Percentiles rank a stretch among this genome's conserved stretches.
Evolutionary conservation across 35 echinoderm and acorn worm genomes (phyloP).

Genomic region (Chiridota heheva): DNA sequence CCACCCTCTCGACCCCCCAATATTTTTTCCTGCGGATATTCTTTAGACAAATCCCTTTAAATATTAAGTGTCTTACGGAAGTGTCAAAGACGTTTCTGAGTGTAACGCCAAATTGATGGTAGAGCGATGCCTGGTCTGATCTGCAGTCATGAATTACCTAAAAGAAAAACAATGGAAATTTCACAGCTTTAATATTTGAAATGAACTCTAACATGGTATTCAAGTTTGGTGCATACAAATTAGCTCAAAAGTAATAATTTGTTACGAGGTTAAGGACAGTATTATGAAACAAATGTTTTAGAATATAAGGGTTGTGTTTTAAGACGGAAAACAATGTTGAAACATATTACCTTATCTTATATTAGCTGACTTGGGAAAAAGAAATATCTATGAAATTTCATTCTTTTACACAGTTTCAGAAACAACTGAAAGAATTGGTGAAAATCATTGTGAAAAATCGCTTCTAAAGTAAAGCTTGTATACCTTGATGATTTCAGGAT

Average conservation of each 20-base stretch:
- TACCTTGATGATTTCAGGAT: conserved; percentile 32
- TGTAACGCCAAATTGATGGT: conserved; percentile 46
- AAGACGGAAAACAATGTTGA: not conserved
- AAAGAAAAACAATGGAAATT: conserved; percentile 1
- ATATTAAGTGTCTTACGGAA: too few relatives aligned
- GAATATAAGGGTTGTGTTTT: not conserved
- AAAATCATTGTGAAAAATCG: not conserved
- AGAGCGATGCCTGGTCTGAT: conserved; percentile 50
- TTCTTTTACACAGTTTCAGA: not conserved
- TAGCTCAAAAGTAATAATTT: not conserved
- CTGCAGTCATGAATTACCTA: conserved; percentile 74
- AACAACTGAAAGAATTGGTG: not conserved
- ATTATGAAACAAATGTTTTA: not conserved
- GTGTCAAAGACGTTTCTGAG: conserved; percentile 69
- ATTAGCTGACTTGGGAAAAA: not conserved
- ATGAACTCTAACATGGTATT: not conserved
- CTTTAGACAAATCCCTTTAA: too few relatives aligned
- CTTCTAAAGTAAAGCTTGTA: not conserved
- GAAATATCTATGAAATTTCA: not conserved
- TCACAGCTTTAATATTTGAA: not conserved
- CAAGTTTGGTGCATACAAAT: not conserved
- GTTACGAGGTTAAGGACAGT: not conserved
- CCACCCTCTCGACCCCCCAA: too few relatives aligned
- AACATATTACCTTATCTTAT: not conserved
- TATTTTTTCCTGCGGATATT: too few relatives aligned